Conservation (phyloP, 1,140 invertebrate genomes). For the Bicyclus anynana region DNA sequence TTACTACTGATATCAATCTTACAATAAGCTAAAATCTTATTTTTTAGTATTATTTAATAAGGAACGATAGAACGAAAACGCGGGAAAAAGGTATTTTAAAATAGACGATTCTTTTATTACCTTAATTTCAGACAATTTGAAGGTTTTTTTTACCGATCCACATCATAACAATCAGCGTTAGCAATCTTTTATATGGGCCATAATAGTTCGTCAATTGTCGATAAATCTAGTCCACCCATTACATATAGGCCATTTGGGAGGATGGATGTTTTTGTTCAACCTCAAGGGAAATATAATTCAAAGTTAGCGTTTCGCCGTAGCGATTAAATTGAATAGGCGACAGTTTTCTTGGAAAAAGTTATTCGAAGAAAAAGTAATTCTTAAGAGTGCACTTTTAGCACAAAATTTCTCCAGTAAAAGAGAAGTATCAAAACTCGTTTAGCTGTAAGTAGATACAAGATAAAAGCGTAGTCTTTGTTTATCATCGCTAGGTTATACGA, state of each 20-base stretch:
- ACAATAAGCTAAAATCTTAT: no score
- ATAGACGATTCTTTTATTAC: no score
- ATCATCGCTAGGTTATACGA: no score
- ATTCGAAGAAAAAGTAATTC: background rate
- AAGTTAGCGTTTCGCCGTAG: conserved; percentile 4
- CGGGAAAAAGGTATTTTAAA: no score
- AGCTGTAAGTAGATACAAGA: no score
- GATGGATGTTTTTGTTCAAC: conserved; percentile 12
- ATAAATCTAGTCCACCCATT: conserved; percentile 8
- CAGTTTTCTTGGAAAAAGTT: background rate
- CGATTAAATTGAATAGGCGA: conserved; percentile 6
- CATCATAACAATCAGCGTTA: conserved; percentile 1
- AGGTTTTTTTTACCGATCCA: background rate
- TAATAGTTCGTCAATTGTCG: conserved; percentile 1
- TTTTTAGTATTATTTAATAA: no score
- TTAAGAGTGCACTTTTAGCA: background rate
- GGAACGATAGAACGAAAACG: no score
- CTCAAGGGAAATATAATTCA: conserved; percentile 11
- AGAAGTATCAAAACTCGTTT: background rate
- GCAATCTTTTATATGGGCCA: conserved; percentile 1
- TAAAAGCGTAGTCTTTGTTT: no score
- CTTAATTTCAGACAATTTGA: no score
- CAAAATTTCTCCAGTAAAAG: background rate
- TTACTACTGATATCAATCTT: no score
- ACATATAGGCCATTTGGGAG: conserved; percentile 8